Base-by-base conservation (phyloP, 2,797 vertebrate species). In the Trematomus bernacchii region DNA sequence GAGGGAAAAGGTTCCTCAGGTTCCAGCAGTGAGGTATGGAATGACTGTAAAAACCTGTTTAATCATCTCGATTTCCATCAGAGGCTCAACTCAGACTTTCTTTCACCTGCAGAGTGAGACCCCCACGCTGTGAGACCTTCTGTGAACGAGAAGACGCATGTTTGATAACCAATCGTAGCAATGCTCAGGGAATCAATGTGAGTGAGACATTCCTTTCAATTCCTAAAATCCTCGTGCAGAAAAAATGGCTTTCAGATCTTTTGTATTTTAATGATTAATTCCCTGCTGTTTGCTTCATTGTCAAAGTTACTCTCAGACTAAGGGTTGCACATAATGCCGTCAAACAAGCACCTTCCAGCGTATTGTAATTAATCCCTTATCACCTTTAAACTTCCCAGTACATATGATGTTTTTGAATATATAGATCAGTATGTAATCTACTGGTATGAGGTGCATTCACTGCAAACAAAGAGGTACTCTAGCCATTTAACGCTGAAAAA, bases 41-140 rank as follows among this genome's bases (percentile, higher is more conserved):
- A 81, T 27, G 47, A 76, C 42, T 80, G 43, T 63, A 77, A 83
- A 48, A 85, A 78, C 37, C 62, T 46, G 21, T 86, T 84, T 83
- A 86, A 85, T 90, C 84, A 67, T 58, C 51, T 66, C 37, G 10
- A 53, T 44, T 66, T 79, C 65, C 47, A 58, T 72, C 30, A 21
- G 14, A 85, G 51, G 62, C 42, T 46, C 10, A 33, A 63, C 67
- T 86, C 46, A 30, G 72, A 54, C 72, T 64, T 81, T 67, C 60
- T 55, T 84, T 77, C 48, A 15, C 9, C 57, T 43, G 54, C 60
- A 66, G 74, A 55, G 63, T 60, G 33, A 53, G 74, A 55, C 19
- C 15, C 67, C 62, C 87, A 80, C 64, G 58, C 87, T 85, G 86
- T 46, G 79, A 10, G 11, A 71, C 78, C 72, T 62, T 85, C 71